Conservation (phyloP, 1,140 invertebrate species). For the Homarus americanus region DNA sequence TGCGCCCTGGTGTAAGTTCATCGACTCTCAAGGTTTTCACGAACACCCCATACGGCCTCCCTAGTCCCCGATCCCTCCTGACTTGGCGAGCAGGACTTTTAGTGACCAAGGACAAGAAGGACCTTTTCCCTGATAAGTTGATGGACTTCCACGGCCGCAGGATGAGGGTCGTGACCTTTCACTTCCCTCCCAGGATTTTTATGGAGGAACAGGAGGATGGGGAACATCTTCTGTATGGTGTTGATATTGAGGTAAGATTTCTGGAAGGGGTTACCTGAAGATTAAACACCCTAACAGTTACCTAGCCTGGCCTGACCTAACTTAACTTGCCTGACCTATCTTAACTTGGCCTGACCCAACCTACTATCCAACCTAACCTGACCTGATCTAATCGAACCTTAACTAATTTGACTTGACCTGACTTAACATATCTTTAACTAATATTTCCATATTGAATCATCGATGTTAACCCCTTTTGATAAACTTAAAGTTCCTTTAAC, state of each 20-base stretch:
- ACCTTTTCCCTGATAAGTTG: constrained; percentile 68
- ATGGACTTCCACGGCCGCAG: constrained; percentile 66
- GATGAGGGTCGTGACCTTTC: constrained; percentile 75
- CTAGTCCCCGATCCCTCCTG: neutral
- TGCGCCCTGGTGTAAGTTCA: neutral
- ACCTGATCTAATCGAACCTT: no score
- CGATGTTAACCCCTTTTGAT: no score
- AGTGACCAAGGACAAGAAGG: no score
- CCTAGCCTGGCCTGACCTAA: no score
- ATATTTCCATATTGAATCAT: no score
- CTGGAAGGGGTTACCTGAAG: neutral
- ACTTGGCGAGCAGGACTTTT: constrained; percentile 11
- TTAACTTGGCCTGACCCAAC: no score
- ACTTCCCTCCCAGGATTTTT: constrained; percentile 76
- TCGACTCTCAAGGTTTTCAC: constrained; percentile 13
- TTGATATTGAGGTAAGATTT: constrained; percentile 70
- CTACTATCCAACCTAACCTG: no score
- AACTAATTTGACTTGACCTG: no score
- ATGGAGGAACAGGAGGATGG: constrained; percentile 57
- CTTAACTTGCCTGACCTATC: no score
- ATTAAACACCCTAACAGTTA: no score
- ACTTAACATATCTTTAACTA: no score
- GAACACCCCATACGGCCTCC: constrained; percentile 22
- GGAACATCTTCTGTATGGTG: constrained; percentile 62
- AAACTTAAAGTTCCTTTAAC: no score